Conservation (phyloP, 2,888 invertebrate species). For the Diplolepis rosae region DNA sequence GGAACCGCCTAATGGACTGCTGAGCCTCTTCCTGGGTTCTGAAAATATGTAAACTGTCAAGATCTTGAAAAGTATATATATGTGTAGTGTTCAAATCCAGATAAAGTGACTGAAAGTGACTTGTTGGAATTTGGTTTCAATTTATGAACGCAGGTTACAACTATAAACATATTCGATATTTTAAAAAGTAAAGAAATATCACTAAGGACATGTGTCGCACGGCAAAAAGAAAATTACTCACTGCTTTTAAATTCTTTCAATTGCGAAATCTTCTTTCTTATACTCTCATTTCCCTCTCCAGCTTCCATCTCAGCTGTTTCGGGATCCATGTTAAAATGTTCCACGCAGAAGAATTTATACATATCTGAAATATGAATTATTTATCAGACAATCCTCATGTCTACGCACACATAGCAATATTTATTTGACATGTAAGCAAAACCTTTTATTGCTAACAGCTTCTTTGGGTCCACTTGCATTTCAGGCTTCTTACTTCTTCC, state of each 20-base stretch:
- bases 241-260: neutral
- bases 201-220: too few species aligned
- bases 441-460: conserved; percentile 1
- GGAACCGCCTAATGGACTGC: too few species aligned
- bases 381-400: neutral
- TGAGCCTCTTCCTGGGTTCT: too few species aligned
- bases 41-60: too few species aligned
- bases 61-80: too few species aligned
- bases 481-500: neutral
- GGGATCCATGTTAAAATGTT: neutral
- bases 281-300: neutral
- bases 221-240: neutral
- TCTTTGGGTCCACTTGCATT: neutral
- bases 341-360: neutral
- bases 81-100: too few species aligned
- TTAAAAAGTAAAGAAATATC: too few species aligned
- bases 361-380: conserved; percentile 1
- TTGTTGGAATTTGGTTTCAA: too few species aligned
- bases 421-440: neutral
- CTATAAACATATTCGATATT: too few species aligned
- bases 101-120: too few species aligned
- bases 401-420: neutral
- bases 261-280: neutral
- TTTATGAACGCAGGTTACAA: too few species aligned
- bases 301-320: neutral